These are phyloP conservation scores for Apamea anceps DNA, from an alignment of 2,888 invertebrate genomes.

Conservation along the genomic window DNA sequence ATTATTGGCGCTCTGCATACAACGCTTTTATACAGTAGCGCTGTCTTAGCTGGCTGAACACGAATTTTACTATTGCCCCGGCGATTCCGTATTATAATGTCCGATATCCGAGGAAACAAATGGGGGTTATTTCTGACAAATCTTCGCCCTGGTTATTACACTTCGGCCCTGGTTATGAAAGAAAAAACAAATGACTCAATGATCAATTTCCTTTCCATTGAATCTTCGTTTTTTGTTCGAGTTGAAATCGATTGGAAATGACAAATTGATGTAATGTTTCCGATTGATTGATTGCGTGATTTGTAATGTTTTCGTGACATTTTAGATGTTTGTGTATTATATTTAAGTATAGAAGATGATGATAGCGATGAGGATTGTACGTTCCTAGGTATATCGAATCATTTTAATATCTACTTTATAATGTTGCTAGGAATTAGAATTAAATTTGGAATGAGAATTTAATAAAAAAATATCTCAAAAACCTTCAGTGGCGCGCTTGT, in stretches of 20 bases:
- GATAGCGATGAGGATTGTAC: background rate
- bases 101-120: too few species aligned
- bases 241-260: conserved; percentile 51
- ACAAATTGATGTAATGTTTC: conserved; percentile 57
- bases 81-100: too few species aligned
- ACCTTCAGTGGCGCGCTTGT: too few species aligned
- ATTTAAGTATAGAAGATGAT: background rate
- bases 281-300: conserved; percentile 46
- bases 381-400: background rate
- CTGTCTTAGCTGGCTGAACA: too few species aligned
- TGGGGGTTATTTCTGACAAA: too few species aligned
- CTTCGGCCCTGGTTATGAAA: background rate
- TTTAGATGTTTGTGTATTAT: background rate
- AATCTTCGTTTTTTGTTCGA: conserved; percentile 31
- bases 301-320: conserved; percentile 19
- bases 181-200: conserved; percentile 34
- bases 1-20: too few species aligned
- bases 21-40: too few species aligned
- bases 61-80: too few species aligned
- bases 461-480: too few species aligned
- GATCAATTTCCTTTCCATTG: conserved; percentile 46
- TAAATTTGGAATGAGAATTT: too few species aligned
- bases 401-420: background rate
- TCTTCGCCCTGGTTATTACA: too few species aligned
- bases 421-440: too few species aligned